Evolutionary conservation across 2,888 invertebrate genomes (phyloP), one percentile per base, ranked within the genome.

Genomic region (Polymixis lichenea): DNA sequence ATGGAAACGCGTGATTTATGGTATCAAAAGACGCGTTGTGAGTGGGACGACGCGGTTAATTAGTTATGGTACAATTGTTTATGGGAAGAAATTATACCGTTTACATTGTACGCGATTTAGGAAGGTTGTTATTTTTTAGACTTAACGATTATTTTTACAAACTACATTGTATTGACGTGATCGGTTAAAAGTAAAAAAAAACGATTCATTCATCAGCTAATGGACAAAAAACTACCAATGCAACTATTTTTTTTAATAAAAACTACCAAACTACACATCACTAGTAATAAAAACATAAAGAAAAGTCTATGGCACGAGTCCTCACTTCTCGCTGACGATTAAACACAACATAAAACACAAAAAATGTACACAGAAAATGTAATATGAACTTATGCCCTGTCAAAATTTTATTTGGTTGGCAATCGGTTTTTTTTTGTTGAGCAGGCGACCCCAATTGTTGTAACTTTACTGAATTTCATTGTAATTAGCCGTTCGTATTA

Each of bases 301-400:
- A 46, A 80, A 85, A 85, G 87, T 88, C 85, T 90, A 90, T 90
- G 90, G 89, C 90, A 89, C 92, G 88, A 91, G 90, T 91, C 93
- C 91, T 89, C 90, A 92, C 93, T 88, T 90, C 90, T 91, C 93
- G 91, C 90, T 92, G 84, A 87, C 89, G 90, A 90, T 90, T 89
- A 90, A 91, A 90, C 88, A 92, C 90, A 90, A 92, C 93, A 92
- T 91, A 89, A 89, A 89, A 86, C 72, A 88, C 85, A 88, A 87
- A 83, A 75, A 81, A 80, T 85, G 80, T 90, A 86, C 85, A 88
- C 84, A 89, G 71, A 75, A 78, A 83, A 79, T 84, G 72, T 73
- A 60, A 77, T 68, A 83, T 67, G 78, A 83, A 75, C 65, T 70
- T 77, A 70, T 82, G 62, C 65, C 55, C 77, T 46, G 32, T 25